Evolutionary conservation across 1,140 invertebrate species (phyloP), one percentile per base, ranked within the genome.

Genomic region (Zaprionus camerounensis): DNA sequence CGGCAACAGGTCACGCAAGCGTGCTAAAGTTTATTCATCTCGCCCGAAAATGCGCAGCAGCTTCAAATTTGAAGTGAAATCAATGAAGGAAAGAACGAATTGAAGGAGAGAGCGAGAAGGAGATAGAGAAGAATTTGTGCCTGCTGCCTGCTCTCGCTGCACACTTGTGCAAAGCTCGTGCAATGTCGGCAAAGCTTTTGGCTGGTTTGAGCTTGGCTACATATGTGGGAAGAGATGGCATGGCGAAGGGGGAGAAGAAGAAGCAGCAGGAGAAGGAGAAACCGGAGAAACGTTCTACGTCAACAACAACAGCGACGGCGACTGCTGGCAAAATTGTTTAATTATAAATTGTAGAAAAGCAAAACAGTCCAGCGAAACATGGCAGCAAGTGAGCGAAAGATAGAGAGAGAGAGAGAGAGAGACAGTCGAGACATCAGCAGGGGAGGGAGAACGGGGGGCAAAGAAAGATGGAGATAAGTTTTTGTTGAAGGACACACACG

Each of bases 401-500:
- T 24, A 61, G 51, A 9, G 5, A 49, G 63, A 11, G n/a, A n/a
- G 31, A 61, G 51, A 9, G 3, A 49, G 63, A 34, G 36, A 38
- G 12, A 38, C 34, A 44, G 41, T 46, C n/a, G 41, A 46, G n/a
- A 17, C n/a, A 17, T 17, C n/a, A 46, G 6, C 41, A 17, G n/a
- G 49, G 65, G 65, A 76, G 76, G 24, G 51, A 44, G 51, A 56
- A 44, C 28, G 65, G 49, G 38, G 64, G 22, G 65, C 31, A 61
- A 41, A 67, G 70, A 79, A 77, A 72, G 80, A 90, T 68, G 66
- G 78, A 84, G 85, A 88, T 84, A 86, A 75, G 80, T 83, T 90
- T 91, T 90, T 85, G 81, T 91, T 91, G 90, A 91, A 91, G 90
- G 90, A 91, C 90, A 91, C 88, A 91, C 83, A 86, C 90, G 85